phyloP scores from a whole-genome alignment of 2,797 vertebrate species.

The Cottoperca gobio region DNA sequence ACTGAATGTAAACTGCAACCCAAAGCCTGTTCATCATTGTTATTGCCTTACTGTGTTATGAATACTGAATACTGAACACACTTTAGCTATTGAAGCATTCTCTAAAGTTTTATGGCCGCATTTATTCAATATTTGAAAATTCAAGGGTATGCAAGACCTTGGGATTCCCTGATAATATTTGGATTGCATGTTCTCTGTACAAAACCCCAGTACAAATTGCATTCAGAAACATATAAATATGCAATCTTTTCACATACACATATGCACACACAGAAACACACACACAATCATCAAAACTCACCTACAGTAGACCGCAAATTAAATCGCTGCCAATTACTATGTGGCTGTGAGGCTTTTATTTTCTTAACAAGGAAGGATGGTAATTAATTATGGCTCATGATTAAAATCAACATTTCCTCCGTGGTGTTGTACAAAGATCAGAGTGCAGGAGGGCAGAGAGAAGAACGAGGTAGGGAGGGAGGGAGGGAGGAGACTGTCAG shows the following conservation, averaged over 20 bases:
- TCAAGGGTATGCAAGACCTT: slow-evolving; percentile 17
- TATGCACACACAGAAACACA: not conserved
- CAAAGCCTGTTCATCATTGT: slow-evolving; percentile 62
- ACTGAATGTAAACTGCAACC: slow-evolving; percentile 65
- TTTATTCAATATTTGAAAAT: slow-evolving; percentile 41
- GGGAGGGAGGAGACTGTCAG: slow-evolving; percentile 30
- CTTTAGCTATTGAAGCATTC: slow-evolving; percentile 31
- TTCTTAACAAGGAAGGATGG: slow-evolving; percentile 65
- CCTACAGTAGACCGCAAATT: slow-evolving; percentile 38
- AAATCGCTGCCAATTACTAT: slow-evolving; percentile 56
- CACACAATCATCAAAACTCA: slow-evolving; percentile 23
- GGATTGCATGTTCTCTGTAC: slow-evolving; percentile 1
- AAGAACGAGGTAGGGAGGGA: not conserved
- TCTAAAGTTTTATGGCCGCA: slow-evolving; percentile 20
- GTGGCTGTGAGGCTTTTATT: slow-evolving; percentile 62
- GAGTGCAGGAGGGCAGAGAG: slow-evolving; percentile 34
- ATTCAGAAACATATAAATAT: not conserved
- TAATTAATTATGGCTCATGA: slow-evolving; percentile 68
- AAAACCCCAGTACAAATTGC: not conserved
- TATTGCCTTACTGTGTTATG: slow-evolving; percentile 48
- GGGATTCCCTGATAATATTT: slow-evolving; percentile 13
- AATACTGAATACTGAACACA: slow-evolving; percentile 50
- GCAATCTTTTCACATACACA: not conserved
- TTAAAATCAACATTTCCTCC: slow-evolving; percentile 67
- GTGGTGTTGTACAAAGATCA: slow-evolving; percentile 53